Percentiles rank a stretch among this genome's conserved stretches.
Conservation (phyloP, 2,113 vertebrate species). For the Orthonyx spaldingii region DNA sequence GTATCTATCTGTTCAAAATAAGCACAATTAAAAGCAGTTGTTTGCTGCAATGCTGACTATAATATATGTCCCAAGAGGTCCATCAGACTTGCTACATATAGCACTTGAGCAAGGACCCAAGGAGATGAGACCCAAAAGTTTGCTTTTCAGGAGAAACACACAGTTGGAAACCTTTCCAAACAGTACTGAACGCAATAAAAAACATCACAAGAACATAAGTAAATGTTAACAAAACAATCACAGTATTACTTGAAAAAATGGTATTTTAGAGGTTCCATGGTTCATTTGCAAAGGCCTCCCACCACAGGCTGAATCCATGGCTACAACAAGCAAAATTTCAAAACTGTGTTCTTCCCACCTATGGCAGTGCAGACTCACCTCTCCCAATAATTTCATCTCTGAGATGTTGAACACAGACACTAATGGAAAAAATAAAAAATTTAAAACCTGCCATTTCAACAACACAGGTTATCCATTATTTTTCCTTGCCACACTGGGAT, state of each 20-base stretch:
- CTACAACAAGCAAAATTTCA: background rate
- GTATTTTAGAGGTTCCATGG: background rate
- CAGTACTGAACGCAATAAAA: background rate
- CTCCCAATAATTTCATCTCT: background rate
- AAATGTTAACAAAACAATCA: background rate
- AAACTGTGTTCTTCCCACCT: background rate
- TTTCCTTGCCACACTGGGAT: background rate
- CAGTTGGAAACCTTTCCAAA: background rate
- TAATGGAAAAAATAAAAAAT: constrained; percentile 4
- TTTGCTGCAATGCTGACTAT: background rate
- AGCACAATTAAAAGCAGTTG: background rate
- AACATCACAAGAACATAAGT: background rate
- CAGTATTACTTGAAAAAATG: background rate
- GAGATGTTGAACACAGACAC: background rate
- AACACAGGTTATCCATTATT: background rate
- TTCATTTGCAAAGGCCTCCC: background rate
- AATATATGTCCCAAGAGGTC: background rate
- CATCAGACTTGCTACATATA: background rate
- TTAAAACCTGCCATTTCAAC: background rate
- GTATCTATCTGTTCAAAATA: background rate
- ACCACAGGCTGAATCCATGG: background rate
- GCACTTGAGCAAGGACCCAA: background rate
- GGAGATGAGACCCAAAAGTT: background rate
- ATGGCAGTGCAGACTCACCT: background rate
- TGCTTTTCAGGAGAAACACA: background rate